These are phyloP conservation scores for Rutilus rutilus DNA, from an alignment of 2,113 vertebrate genomes.

Conservation along the genomic window DNA sequence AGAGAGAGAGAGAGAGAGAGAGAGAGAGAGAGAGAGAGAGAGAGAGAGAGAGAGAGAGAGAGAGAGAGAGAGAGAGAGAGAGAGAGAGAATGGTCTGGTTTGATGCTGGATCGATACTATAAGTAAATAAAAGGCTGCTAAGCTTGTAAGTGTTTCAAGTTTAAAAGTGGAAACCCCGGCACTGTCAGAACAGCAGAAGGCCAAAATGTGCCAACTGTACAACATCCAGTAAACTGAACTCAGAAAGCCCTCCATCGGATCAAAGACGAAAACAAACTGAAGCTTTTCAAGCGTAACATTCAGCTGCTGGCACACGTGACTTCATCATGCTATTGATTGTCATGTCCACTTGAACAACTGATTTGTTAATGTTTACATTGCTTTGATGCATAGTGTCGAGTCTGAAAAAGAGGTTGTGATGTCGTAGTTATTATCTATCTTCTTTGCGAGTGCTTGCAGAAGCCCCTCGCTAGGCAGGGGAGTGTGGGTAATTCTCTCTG, in stretches of 20 bases:
- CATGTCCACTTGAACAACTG: background rate
- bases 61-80: too few relatives aligned
- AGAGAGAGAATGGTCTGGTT: constrained; percentile 35
- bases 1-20: background rate
- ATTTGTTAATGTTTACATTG: background rate
- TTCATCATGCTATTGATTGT: background rate
- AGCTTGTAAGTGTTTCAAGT: constrained; percentile 73
- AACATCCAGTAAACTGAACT: background rate
- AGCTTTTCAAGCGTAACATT: background rate
- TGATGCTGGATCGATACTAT: constrained; percentile 66
- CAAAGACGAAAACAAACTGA: background rate
- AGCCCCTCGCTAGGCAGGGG: constrained; percentile 36
- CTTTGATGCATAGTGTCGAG: background rate
- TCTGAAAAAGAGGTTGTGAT: background rate
- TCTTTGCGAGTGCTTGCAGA: constrained; percentile 55
- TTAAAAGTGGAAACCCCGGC: constrained; percentile 72
- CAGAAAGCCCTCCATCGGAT: background rate
- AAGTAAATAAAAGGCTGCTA: constrained; percentile 77
- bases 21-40: too few relatives aligned
- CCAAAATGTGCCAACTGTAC: constrained; percentile 55
- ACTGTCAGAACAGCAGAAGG: constrained; percentile 62
- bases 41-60: too few relatives aligned
- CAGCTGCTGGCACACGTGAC: background rate
- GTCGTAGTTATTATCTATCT: constrained; percentile 59
- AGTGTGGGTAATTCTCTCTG: constrained; percentile 54